Conservation (phyloP, 2,888 invertebrate species). For the Microctonus hyperodae region DNA sequence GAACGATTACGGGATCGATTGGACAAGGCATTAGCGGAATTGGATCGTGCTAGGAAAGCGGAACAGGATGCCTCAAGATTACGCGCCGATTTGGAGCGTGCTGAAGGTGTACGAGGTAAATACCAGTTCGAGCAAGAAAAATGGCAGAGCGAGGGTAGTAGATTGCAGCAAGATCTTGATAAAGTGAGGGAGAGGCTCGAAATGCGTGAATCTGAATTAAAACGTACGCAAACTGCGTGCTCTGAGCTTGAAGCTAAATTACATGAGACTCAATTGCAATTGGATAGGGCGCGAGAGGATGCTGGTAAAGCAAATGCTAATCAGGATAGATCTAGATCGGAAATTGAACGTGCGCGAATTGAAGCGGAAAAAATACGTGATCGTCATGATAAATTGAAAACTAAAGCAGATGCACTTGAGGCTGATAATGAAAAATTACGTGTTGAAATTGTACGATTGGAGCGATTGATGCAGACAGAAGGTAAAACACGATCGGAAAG, state of each 20-base stretch:
- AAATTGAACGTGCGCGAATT: conserved; percentile 84
- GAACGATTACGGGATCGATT: conserved; percentile 81
- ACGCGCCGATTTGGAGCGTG: conserved; percentile 75
- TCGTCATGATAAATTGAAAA: conserved; percentile 83
- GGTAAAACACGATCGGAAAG: conserved; percentile 65
- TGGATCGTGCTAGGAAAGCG: conserved; percentile 77
- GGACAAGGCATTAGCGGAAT: conserved; percentile 81
- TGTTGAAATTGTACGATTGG: conserved; percentile 72
- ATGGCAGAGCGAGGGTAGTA: conserved; percentile 68
- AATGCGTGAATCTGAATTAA: conserved; percentile 76
- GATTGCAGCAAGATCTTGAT: conserved; percentile 68
- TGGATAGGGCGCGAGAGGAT: conserved; percentile 82
- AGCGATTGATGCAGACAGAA: conserved; percentile 67
- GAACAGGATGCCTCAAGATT: conserved; percentile 73
- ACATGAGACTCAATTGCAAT: conserved; percentile 81
- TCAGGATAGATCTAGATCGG: conserved; percentile 82
- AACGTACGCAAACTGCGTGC: conserved; percentile 70
- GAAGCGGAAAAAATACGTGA: conserved; percentile 90
- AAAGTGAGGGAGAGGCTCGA: conserved; percentile 81
- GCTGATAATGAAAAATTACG: conserved; percentile 79
- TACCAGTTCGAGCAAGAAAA: conserved; percentile 79
- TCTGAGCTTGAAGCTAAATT: conserved; percentile 77
- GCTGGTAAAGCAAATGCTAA: conserved; percentile 75
- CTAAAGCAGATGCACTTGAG: conserved; percentile 74
- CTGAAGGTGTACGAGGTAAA: conserved; percentile 81